These are phyloP conservation scores for Drosophila mettleri DNA, from an alignment of 2,888 invertebrate genomes.

Conservation along the genomic window DNA sequence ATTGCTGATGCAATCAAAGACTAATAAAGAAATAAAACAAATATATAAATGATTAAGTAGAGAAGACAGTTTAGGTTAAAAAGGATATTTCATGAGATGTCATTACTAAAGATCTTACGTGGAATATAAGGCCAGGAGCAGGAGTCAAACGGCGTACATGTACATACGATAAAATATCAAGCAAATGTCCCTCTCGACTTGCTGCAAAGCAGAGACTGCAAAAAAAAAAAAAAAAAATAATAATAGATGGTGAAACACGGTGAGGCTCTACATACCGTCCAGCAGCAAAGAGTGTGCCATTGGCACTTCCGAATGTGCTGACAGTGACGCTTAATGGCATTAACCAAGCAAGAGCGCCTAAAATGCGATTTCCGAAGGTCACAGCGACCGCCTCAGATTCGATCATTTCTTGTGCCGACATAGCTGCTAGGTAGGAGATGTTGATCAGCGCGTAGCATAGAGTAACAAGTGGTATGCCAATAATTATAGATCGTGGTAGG, in stretches of 20 bases:
- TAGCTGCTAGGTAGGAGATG: constrained; percentile 96
- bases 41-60: not conserved
- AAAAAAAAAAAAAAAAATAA: not conserved
- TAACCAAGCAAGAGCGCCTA: constrained; percentile 95
- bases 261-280: constrained; percentile 89
- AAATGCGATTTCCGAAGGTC: constrained; percentile 94
- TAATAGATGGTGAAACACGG: not conserved
- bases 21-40: constrained; percentile 84
- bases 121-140: constrained; percentile 97
- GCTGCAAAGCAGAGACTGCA: constrained; percentile 94
- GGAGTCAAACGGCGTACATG: constrained; percentile 96
- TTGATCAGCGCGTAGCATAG: constrained; percentile 97
- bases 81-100: not conserved
- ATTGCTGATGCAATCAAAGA: constrained; percentile 94
- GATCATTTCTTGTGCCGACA: constrained; percentile 96
- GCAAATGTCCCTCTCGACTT: constrained; percentile 95
- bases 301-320: constrained; percentile 96
- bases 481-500: constrained; percentile 95
- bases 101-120: constrained; percentile 87
- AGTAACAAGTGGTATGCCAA: constrained; percentile 97
- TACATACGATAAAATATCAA: constrained; percentile 96
- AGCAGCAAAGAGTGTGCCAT: constrained; percentile 96
- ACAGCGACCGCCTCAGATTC: constrained; percentile 97
- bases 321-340: constrained; percentile 97
- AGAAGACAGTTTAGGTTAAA: no score